phyloP scores from a whole-genome alignment of 2,888 invertebrate genomes.

The Lordiphosa fenestrarum region DNA sequence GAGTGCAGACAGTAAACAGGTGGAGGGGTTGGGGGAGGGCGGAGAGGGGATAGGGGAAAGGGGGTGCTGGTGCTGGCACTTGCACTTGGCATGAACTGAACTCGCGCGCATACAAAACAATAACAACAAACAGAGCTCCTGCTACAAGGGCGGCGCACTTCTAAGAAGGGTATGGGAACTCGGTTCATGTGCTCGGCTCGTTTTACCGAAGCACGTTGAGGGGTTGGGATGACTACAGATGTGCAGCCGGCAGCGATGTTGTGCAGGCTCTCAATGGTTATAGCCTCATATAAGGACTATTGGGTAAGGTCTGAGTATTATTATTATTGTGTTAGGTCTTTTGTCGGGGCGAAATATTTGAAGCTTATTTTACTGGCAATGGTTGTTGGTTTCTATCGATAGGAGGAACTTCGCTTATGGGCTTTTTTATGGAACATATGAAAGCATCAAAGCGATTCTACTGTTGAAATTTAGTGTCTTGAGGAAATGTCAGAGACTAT shows the following conservation, averaged over 20 bases:
- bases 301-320: constrained; percentile 31
- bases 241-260: constrained; percentile 8
- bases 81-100: constrained; percentile 68
- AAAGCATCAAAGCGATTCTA: no score
- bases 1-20: constrained; percentile 62
- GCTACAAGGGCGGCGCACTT: constrained; percentile 33
- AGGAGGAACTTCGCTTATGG: no score
- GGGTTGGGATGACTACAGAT: constrained; percentile 1
- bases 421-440: no score
- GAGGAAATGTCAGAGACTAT: no score
- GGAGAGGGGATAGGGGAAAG: constrained; percentile 5
- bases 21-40: not conserved
- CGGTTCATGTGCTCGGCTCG: not conserved
- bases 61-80: constrained; percentile 53
- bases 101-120: constrained; percentile 51
- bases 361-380: no score
- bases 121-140: constrained; percentile 32
- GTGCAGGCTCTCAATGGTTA: constrained; percentile 30
- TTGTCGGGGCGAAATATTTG: no score
- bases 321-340: constrained; percentile 7
- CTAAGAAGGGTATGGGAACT: not conserved
- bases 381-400: no score
- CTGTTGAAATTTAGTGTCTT: no score
- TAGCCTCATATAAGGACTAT: constrained; percentile 15
- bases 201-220: no score